A percentile compares a stretch with the other conserved stretches of the same genome.
phyloP scores from a whole-genome alignment of 2,888 invertebrate species.

The Steinernema carpocapsae region DNA sequence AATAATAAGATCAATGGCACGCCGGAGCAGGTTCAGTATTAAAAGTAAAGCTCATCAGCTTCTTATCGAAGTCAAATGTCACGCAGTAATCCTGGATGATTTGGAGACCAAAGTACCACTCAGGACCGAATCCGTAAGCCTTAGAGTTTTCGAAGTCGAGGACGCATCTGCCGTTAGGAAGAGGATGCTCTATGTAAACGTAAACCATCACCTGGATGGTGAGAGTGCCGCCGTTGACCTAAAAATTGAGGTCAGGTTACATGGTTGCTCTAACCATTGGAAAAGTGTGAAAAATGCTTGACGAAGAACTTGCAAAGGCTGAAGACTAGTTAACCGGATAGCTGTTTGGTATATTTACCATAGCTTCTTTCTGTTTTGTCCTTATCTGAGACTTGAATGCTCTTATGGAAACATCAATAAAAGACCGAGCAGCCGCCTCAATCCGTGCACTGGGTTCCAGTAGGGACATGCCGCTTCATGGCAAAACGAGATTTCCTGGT shows the following conservation, averaged over 20 bases:
- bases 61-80: slow-evolving; percentile 1
- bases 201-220: not conserved
- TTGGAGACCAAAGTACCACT: slow-evolving; percentile 11
- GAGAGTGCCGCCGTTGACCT: not conserved
- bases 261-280: too few relatives aligned
- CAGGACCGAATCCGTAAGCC: slow-evolving; percentile 22
- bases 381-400: too few relatives aligned
- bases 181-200: not conserved
- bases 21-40: not conserved
- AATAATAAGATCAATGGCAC: not conserved
- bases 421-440: too few relatives aligned
- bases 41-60: not conserved
- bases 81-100: slow-evolving; percentile 2
- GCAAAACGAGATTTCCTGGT: too few relatives aligned
- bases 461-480: too few relatives aligned
- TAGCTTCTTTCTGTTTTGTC: too few relatives aligned
- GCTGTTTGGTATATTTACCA: too few relatives aligned
- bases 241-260: not conserved
- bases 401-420: too few relatives aligned
- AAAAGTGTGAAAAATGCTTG: too few relatives aligned
- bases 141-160: not conserved
- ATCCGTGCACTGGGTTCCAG: too few relatives aligned
- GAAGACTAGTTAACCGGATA: too few relatives aligned
- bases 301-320: too few relatives aligned
- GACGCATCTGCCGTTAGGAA: not conserved